Base-by-base conservation (phyloP, 2,888 invertebrate species). In the Ypsolopha scabrella region DNA sequence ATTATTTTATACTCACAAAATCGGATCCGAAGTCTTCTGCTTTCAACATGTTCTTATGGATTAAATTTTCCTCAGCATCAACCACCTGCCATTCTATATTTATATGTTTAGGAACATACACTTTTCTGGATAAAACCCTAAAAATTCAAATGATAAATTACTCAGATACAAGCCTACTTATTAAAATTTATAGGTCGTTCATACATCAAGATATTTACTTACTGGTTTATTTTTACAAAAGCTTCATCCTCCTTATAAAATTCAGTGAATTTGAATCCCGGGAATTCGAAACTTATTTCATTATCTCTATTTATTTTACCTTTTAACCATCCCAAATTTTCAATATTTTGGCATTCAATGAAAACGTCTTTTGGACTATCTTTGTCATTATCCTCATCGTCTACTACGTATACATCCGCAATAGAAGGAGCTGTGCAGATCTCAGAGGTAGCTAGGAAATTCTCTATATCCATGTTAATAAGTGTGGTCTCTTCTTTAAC, bases 201-300 rank as follows among this genome's bases (percentile, higher is more conserved):
- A 24, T 24, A 24, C 4, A 24, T 24, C 14, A 47, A 35, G 41
- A 41, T 6, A 44, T 48, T 43, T 64, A 81, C 83, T 80, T 64
- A 83, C 86, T 71, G 61, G 52, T 72, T 80, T 45, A 86, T 75
- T 65, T 77, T 76, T 9, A 55, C 49, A 52, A 75, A 72, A 6
- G 78, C 79, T 57, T 72, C 72, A 34, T 62, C 56, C 63, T 70
- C 62, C 1, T 58, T 14, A 57, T 75, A 81, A 68, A 69, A 81
- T 6, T 70, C 63, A 0, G 75, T 72, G 56, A 57, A 69, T 50
- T 72, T 68, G 60, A 74, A 78, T 51, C 77, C 80, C 24, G 83
- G 81, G 55, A 82, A 76, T 60, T 74, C 68, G 55, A 80, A 79
- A 61, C 76, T 75, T 46, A 82, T 48, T 51, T 63, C 54, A 39